Evolutionary conservation across 2,797 vertebrate genomes (phyloP).

Genomic region (Molothrus aeneus): DNA sequence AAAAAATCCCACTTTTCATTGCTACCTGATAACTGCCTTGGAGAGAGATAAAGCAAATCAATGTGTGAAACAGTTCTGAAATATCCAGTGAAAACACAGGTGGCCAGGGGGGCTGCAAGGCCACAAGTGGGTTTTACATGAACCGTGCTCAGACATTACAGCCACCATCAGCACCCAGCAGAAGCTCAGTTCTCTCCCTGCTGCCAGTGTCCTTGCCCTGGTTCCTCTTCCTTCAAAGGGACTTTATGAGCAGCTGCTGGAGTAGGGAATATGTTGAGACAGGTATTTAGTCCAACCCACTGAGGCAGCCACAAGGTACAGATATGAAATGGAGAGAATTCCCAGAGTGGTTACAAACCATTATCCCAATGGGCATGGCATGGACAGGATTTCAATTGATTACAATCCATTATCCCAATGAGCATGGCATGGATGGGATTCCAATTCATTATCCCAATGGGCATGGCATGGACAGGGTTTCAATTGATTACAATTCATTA

Average conservation of each 20-base stretch:
- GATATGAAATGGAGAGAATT: neutral
- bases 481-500: fast-evolving
- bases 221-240: neutral
- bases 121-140: neutral
- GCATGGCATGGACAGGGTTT: fast-evolving
- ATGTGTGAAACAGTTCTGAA: neutral
- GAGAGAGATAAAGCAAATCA: neutral
- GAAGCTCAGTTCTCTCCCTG: neutral
- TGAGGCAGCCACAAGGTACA: neutral
- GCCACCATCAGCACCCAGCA: neutral
- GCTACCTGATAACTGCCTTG: neutral
- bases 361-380: too few relatives aligned
- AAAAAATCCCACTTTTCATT: neutral
- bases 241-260: neutral
- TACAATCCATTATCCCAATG: constrained; percentile 79
- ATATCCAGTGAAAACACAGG: neutral
- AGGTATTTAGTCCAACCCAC: neutral
- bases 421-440: constrained; percentile 87
- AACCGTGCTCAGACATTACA: neutral
- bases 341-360: neutral
- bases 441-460: neutral
- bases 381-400: neutral
- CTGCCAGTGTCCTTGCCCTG: neutral
- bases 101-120: neutral
- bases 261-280: neutral